A percentile compares a stretch with the other conserved stretches of the same genome.
phyloP scores from a whole-genome alignment of 2,888 invertebrate genomes.

The Lissocephala sabroskyi region DNA sequence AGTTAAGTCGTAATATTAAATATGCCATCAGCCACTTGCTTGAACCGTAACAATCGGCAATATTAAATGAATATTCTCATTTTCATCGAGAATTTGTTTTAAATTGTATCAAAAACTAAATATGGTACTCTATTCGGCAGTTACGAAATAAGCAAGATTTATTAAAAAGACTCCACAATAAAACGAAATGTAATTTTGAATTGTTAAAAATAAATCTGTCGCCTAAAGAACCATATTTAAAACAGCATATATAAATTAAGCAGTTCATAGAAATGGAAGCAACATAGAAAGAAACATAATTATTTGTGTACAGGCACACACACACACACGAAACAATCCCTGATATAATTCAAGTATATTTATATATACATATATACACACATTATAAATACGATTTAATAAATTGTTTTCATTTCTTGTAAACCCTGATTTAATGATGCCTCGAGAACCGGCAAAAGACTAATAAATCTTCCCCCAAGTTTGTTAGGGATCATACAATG shows the following conservation, averaged over 20 bases:
- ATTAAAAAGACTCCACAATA: not conserved
- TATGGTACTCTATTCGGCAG: too few species aligned
- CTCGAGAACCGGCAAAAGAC: too few species aligned
- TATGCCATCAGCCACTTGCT: too few species aligned
- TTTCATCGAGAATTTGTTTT: not conserved
- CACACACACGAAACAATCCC: slow-evolving; percentile 33
- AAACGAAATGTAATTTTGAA: slow-evolving; percentile 20
- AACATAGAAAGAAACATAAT: slow-evolving; percentile 28
- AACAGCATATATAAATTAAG: slow-evolving; percentile 10
- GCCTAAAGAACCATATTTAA: too few species aligned
- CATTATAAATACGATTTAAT: slow-evolving; percentile 48
- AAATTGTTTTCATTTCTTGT: slow-evolving; percentile 47
- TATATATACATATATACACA: slow-evolving; percentile 51
- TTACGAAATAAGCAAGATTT: not conserved
- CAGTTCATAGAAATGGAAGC: slow-evolving; percentile 15
- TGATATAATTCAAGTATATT: slow-evolving; percentile 49
- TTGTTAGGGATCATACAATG: too few species aligned
- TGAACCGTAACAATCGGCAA: not conserved
- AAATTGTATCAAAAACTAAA: not conserved
- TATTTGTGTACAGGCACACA: slow-evolving; percentile 33
- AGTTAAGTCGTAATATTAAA: not conserved
- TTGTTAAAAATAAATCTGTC: not conserved
- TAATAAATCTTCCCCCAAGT: too few species aligned
- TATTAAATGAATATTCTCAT: not conserved
- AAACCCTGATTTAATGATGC: too few species aligned